These are phyloP conservation scores for Drosophila eohydei DNA, from an alignment of 2,888 invertebrate genomes.

Conservation along the genomic window DNA sequence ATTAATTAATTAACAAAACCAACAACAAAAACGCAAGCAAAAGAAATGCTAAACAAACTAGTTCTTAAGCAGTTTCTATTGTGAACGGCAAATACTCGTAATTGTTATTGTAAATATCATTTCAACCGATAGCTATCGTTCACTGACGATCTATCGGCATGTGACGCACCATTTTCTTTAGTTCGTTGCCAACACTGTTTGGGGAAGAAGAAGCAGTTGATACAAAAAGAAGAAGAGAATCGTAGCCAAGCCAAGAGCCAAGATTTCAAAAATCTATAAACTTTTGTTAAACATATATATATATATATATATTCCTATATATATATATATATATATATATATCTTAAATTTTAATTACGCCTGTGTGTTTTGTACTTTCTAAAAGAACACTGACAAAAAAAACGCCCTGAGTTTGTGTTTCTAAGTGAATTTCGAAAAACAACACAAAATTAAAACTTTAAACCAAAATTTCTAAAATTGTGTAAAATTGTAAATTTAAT, in stretches of 20 bases:
- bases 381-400: conserved; percentile 57
- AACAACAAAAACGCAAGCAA: neutral
- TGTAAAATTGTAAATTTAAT: conserved; percentile 74
- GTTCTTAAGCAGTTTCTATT: conserved; percentile 54
- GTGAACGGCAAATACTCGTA: conserved; percentile 61
- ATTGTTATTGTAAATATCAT: conserved; percentile 60
- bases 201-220: conserved; percentile 7
- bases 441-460: conserved; percentile 33
- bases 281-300: conserved; percentile 69
- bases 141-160: conserved; percentile 8
- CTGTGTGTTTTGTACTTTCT: conserved; percentile 76
- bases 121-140: conserved; percentile 42
- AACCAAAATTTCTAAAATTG: conserved; percentile 70
- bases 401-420: conserved; percentile 55
- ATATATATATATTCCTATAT: conserved; percentile 8
- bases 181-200: conserved; percentile 72
- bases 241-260: conserved; percentile 73
- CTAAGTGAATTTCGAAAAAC: conserved; percentile 55
- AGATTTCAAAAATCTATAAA: conserved; percentile 80
- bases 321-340: conserved; percentile 41
- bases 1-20: conserved; percentile 9
- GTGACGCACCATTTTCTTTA: conserved; percentile 28
- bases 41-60: conserved; percentile 44
- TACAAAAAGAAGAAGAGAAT: conserved; percentile 22
- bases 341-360: conserved; percentile 61